Evolutionary conservation across 2,797 vertebrate species (phyloP).

Genomic region (Jordanella pulchra): DNA sequence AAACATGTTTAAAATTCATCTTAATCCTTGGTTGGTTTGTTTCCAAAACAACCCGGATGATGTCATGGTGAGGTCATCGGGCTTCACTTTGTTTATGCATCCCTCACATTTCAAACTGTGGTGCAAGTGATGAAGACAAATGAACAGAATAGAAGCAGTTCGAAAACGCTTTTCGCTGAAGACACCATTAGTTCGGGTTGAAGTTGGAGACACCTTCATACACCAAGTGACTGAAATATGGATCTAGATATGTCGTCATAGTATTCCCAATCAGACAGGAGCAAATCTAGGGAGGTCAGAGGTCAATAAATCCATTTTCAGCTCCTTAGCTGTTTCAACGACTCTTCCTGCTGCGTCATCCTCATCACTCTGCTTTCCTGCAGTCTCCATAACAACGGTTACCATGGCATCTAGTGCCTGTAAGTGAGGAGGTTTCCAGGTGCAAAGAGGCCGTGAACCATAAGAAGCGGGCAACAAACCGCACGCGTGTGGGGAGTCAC

Average conservation of each 20-base stretch:
- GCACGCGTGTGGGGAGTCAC: slow-evolving; percentile 29
- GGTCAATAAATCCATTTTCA: slow-evolving; percentile 33
- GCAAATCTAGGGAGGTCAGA: slow-evolving; percentile 28
- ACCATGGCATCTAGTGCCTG: slow-evolving; percentile 70
- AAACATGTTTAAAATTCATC: background rate
- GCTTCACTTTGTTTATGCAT: background rate
- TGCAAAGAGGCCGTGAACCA: slow-evolving; percentile 62
- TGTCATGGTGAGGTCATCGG: slow-evolving; percentile 20
- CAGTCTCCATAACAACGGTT: slow-evolving; percentile 73
- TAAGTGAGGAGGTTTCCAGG: slow-evolving; percentile 77
- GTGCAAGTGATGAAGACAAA: background rate
- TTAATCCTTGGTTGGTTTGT: background rate
- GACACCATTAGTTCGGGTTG: background rate
- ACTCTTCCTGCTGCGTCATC: slow-evolving; percentile 55
- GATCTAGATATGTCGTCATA: background rate
- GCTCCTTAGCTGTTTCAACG: slow-evolving; percentile 39
- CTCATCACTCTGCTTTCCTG: slow-evolving; percentile 66
- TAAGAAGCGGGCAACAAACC: slow-evolving; percentile 13
- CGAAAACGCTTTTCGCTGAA: background rate
- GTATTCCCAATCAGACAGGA: slow-evolving; percentile 2
- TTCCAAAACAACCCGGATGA: slow-evolving; percentile 2
- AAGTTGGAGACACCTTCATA: background rate
- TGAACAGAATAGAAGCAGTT: background rate
- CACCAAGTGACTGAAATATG: background rate
- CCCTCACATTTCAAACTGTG: background rate